Percentiles rank a stretch among this genome's conserved stretches.
These are phyloP conservation scores for Stenurella melanura DNA, from an alignment of 2,888 invertebrate genomes.

Conservation along the genomic window DNA sequence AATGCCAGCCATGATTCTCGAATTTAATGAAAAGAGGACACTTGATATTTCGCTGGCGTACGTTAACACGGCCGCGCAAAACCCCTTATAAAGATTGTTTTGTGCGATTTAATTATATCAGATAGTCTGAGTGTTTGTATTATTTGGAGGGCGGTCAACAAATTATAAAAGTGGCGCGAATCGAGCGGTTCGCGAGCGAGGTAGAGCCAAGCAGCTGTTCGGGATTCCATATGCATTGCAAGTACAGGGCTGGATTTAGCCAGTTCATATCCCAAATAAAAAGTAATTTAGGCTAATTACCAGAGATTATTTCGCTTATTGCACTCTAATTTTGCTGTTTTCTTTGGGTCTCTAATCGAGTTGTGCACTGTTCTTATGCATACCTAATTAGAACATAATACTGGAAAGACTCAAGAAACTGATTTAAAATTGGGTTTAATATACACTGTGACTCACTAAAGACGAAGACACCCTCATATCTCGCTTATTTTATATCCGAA, in stretches of 20 bases:
- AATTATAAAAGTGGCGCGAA: slow-evolving; percentile 51
- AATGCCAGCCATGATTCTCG: background rate
- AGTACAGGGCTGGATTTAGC: background rate
- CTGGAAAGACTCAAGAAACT: too few species aligned
- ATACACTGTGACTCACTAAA: too few species aligned
- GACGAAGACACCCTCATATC: too few species aligned
- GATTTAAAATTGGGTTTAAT: too few species aligned
- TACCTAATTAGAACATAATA: too few species aligned
- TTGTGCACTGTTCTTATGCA: too few species aligned
- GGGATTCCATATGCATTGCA: background rate
- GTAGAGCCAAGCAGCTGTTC: slow-evolving; percentile 8
- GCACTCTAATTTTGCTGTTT: too few species aligned
- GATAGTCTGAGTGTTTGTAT: slow-evolving; percentile 38
- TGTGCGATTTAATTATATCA: slow-evolving; percentile 51
- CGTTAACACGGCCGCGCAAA: background rate
- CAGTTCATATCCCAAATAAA: background rate
- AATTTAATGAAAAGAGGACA: slow-evolving; percentile 4
- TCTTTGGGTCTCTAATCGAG: too few species aligned
- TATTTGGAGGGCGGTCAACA: slow-evolving; percentile 50
- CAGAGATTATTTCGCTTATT: too few species aligned
- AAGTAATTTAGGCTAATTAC: too few species aligned
- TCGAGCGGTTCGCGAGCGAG: slow-evolving; percentile 22
- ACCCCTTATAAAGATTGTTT: slow-evolving; percentile 19
- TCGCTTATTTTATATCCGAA: too few species aligned
- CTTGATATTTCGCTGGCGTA: background rate